Percentiles rank a stretch among this genome's conserved stretches.
Conservation (phyloP, 2,113 vertebrate species). For the Perca flavescens region DNA sequence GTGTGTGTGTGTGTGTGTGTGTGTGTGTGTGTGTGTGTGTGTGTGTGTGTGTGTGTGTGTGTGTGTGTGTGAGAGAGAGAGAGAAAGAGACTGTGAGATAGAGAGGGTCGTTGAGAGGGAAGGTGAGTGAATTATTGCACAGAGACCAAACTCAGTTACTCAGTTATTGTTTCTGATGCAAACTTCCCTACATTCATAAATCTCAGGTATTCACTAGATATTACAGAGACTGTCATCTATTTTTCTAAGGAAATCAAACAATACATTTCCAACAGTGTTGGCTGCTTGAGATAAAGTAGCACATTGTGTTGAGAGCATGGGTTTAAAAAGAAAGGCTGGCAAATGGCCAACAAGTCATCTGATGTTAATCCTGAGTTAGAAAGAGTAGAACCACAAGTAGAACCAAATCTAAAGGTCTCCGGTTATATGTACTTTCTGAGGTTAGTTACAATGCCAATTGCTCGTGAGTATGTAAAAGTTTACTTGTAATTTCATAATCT, state of each 20-base stretch:
- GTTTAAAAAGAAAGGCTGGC: conserved; percentile 70
- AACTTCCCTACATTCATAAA: conserved; percentile 75
- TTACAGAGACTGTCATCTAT: conserved; percentile 62
- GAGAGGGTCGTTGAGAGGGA: conserved; percentile 15
- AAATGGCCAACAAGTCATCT: conserved; percentile 60
- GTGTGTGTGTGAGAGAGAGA: neutral
- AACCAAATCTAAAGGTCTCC: neutral
- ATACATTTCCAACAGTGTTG: conserved; percentile 72
- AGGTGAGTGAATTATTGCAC: conserved; percentile 51
- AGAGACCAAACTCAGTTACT: conserved; percentile 13
- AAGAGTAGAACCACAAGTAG: conserved; percentile 5
- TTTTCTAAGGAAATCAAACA: conserved; percentile 79
- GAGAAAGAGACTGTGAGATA: neutral
- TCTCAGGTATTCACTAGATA: conserved; percentile 53
- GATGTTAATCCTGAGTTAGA: conserved; percentile 54
- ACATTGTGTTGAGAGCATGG: conserved; percentile 69
- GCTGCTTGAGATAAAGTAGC: conserved; percentile 52
- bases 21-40: too few species aligned
- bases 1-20: neutral
- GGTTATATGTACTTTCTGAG: neutral
- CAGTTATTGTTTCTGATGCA: conserved; percentile 65
- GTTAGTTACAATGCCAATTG: neutral
- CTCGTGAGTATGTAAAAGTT: neutral
- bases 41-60: neutral
- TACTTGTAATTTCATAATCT: neutral